Base-by-base conservation (phyloP, 2,888 invertebrate species). In the Pandemis cinnamomeana region DNA sequence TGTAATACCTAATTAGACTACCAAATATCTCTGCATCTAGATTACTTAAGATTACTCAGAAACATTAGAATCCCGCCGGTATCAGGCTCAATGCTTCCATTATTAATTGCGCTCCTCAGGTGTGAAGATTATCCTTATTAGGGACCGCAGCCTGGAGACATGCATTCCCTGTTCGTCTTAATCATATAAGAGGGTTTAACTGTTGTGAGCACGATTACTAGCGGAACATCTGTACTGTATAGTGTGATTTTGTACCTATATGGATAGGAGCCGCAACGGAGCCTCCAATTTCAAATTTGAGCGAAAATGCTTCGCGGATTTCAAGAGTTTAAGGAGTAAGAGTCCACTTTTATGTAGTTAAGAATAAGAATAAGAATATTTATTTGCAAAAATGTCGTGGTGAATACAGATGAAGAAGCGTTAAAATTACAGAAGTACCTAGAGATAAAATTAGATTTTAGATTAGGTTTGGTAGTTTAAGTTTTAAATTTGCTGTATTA, bases 71-170 rank as follows among this genome's bases (percentile, higher is more conserved):
- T 60, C 41, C 7, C 42, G 44, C 11, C 15, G 13, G 67, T 48
- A 67, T 67, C 67, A 67, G 13, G 67, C 67, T 68, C 55, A 58
- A 51, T 70, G 58, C 70, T 60, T 93, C 85, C 90, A 93, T 93
- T 92, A 94, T 93, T 93, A 93, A 94, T 93, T 92, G 91, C 58
- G 58, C 92, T 90, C 82, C 91, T 91, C 92, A 92, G 89, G 91
- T 90, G 91, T 81, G 84, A 82, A 84, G 93, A 93, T 94, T 86
- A 94, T 93, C 93, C 92, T 90, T 91, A 91, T 89, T 93, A 92
- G 84, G 86, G 81, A 82, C 93, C 93, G 82, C 94, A 91, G 86
- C 84, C 83, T 80, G 77, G 79, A 85, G 83, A 87, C 87, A 85
- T 88, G 88, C 89, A 88, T 86, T 87, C 85, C 85, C 76, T 46